Percentiles rank a stretch among this genome's conserved stretches.
Evolutionary conservation across 2,113 vertebrate species (phyloP).

Genomic region (Peucedramus taeniatus): DNA sequence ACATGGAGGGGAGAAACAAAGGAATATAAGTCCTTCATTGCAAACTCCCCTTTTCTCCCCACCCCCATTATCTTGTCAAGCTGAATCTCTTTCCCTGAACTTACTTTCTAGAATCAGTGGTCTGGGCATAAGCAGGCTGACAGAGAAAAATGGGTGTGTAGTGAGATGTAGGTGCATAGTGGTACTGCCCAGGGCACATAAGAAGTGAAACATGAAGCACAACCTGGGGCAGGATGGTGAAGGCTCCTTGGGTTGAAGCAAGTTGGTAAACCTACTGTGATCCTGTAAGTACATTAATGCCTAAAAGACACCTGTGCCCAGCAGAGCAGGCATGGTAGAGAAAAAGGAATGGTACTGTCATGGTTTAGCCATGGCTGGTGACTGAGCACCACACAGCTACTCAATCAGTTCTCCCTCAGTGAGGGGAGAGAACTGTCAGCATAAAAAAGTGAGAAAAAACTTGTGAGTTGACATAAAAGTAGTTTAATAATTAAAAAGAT

Average conservation of each 20-base stretch:
- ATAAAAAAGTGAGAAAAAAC: not conserved
- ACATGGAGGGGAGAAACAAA: not conserved
- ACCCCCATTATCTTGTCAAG: not conserved
- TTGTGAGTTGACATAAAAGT: not conserved
- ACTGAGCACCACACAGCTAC: fast-evolving
- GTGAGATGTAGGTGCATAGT: not conserved
- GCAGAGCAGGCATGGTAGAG: not conserved
- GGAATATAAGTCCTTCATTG: not conserved
- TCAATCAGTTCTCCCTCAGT: fast-evolving
- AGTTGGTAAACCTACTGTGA: not conserved
- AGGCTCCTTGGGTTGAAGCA: not conserved
- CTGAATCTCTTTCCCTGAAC: not conserved
- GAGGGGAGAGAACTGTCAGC: not conserved
- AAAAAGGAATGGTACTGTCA: not conserved
- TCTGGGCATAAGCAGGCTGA: not conserved
- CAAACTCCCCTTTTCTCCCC: not conserved
- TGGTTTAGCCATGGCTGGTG: not conserved
- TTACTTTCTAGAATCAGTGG: not conserved
- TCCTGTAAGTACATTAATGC: not conserved
- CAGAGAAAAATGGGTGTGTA: not conserved
- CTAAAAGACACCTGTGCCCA: not conserved
- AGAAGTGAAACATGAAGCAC: not conserved
- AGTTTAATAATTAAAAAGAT: not conserved
- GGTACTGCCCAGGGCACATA: not conserved
- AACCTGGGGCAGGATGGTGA: not conserved